phyloP scores from a whole-genome alignment of 1,140 invertebrate genomes.

The Zeugodacus cucurbitae region DNA sequence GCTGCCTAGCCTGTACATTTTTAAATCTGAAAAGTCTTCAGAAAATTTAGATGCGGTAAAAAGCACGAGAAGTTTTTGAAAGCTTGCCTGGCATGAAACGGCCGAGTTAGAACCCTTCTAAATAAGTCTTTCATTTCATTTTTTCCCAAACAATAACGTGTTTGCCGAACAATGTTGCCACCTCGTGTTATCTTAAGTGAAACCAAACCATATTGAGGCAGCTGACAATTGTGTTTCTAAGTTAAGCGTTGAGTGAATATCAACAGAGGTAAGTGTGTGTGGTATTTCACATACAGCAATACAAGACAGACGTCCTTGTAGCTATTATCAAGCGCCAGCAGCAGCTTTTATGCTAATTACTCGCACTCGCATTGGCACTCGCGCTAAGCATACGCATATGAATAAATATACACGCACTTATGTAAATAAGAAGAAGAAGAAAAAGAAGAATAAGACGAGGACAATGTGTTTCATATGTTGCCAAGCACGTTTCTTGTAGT shows the following conservation, averaged over 20 bases:
- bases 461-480: background rate
- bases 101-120: too few relatives aligned
- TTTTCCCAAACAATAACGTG: background rate
- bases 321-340: background rate
- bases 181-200: background rate
- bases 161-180: background rate
- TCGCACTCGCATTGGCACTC: background rate
- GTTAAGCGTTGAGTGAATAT: background rate
- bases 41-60: too few relatives aligned
- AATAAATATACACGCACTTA: background rate
- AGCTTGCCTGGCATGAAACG: too few relatives aligned
- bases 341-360: constrained; percentile 15
- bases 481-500: background rate
- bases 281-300: too few relatives aligned
- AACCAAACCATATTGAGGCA: background rate
- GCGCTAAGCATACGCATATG: background rate
- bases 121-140: too few relatives aligned
- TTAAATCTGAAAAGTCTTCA: too few relatives aligned
- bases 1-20: too few relatives aligned
- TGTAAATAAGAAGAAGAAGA: background rate
- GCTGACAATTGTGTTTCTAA: background rate
- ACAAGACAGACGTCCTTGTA: background rate
- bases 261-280: background rate
- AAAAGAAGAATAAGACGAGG: background rate
- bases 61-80: too few relatives aligned